Evolutionary conservation across 2,797 vertebrate species (phyloP), one percentile per base, ranked within the genome.

Genomic region (Chaetodon trifasciatus): DNA sequence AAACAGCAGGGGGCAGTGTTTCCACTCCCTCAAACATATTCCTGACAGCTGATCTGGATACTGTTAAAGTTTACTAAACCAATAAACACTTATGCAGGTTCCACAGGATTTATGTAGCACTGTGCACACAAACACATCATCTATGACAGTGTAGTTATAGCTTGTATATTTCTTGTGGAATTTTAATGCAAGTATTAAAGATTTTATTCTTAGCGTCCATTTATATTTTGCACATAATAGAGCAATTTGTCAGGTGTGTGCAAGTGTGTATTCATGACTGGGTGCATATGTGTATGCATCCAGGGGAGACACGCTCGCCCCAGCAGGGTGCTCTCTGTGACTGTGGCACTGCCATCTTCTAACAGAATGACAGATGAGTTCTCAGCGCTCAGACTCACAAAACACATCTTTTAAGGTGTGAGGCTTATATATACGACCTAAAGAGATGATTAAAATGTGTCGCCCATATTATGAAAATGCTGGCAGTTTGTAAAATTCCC

Each of bases 1-100:
- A 60, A 83, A 88, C 93, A 94, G 89, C 86, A 94, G 94, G 89
- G 88, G 93, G 92, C 46, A 90, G 57, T 91, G 65, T 95, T 91
- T 88, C 68, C 75, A 64, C 76, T 86, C 24, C 53, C 73, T 49
- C 47, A 42, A 23, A 46, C 47, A 53, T 21, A 42, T 44, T n/a
- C 46, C n/a, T 37, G 8, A 49, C 42, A 58, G 76, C 55, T 80
- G 19, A 71, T 81, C 16, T 60, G 64, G 16, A 66, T 35, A 53
- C 66, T 19, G 50, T 58, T 0, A 53, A 76, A 46, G 60, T 71
- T 60, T 76, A 35, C 56, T 42, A 37, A 8, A 56, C 32, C 37
- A 58, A 3, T 40, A 13, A 28, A 80, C 16, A 73, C 35, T 21
- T 52, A 35, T 16, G 35, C 56, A 21, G 10, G 15, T 32, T 44